These are phyloP conservation scores for Sigmodon hispidus DNA, from an alignment of 2,113 vertebrate genomes.

Conservation along the genomic window DNA sequence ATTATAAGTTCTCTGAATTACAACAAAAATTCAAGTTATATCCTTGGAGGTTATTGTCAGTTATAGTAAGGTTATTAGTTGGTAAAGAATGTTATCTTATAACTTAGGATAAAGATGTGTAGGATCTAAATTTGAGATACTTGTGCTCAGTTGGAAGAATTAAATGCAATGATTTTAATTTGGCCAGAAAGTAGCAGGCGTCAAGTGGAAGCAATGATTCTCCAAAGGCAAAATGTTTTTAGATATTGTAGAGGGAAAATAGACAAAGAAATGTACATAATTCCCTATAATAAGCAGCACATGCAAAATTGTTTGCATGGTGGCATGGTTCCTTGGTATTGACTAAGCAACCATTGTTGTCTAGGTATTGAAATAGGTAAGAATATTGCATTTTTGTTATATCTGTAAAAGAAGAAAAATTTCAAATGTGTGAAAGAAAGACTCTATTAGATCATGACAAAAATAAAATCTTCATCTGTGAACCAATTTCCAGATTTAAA, in stretches of 20 bases:
- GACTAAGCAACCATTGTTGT: background rate
- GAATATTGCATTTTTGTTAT: background rate
- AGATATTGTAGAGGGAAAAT: no score
- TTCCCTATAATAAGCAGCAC: background rate
- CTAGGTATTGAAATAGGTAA: background rate
- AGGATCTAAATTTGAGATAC: no score
- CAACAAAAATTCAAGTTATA: background rate
- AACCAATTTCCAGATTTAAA: background rate
- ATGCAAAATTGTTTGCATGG: background rate
- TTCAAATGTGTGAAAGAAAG: background rate
- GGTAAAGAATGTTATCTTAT: background rate
- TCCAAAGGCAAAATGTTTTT: background rate
- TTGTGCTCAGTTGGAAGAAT: background rate
- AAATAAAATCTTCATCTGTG: background rate
- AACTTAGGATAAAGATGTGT: background rate
- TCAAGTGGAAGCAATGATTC: background rate
- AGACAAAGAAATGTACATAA: background rate
- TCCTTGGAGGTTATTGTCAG: no score
- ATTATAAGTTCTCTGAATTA: background rate
- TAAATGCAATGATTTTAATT: background rate
- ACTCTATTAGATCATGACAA: background rate
- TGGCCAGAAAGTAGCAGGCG: background rate
- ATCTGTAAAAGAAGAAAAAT: background rate
- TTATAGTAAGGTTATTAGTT: background rate
- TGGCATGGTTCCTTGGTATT: background rate